Evolutionary conservation across 37 sponge, comb jelly and placozoan genomes (phyloP).

Genomic region (Chondrosia reniformis): DNA sequence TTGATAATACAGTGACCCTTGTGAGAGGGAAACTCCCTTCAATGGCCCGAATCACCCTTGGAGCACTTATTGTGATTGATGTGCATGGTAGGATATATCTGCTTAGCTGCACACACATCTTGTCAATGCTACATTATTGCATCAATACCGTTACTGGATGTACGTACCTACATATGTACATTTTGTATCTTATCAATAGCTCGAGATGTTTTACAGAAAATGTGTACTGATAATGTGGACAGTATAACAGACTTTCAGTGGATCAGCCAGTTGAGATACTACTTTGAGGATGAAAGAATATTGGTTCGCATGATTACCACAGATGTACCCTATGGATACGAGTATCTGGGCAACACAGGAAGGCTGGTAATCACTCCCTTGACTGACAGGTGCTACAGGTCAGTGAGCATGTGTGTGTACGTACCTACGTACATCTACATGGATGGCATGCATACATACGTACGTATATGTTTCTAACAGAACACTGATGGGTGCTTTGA

Average conservation of each 20-base stretch:
- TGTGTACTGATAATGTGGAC: slow-evolving; percentile 63
- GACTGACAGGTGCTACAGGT: slow-evolving; percentile 95
- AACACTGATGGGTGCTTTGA: slow-evolving; percentile 97
- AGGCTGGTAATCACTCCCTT: slow-evolving; percentile 97
- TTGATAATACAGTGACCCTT: slow-evolving; percentile 88
- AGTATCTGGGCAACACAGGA: slow-evolving; percentile 98
- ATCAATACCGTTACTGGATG: too few relatives aligned
- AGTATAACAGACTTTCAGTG: slow-evolving; percentile 89
- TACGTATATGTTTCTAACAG: slow-evolving; percentile 17
- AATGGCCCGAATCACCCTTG: slow-evolving; percentile 90
- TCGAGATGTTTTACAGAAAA: slow-evolving; percentile 90
- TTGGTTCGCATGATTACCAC: slow-evolving; percentile 98
- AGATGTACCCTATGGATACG: slow-evolving; percentile 92
- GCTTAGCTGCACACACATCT: too few relatives aligned
- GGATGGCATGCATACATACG: not conserved
- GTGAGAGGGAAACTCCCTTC: slow-evolving; percentile 93
- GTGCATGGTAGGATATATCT: slow-evolving; percentile 99
- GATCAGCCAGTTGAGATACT: slow-evolving; percentile 98
- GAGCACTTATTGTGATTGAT: slow-evolving; percentile 97
- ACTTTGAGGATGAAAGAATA: slow-evolving; percentile 77
- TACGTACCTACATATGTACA: not conserved
- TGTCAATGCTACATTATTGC: too few relatives aligned
- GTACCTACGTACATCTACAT: not conserved
- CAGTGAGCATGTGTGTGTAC: slow-evolving; percentile 1
- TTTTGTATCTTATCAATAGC: slow-evolving; percentile 45